phyloP scores from a whole-genome alignment of 2,888 invertebrate species.

The Aethes cnicana region DNA sequence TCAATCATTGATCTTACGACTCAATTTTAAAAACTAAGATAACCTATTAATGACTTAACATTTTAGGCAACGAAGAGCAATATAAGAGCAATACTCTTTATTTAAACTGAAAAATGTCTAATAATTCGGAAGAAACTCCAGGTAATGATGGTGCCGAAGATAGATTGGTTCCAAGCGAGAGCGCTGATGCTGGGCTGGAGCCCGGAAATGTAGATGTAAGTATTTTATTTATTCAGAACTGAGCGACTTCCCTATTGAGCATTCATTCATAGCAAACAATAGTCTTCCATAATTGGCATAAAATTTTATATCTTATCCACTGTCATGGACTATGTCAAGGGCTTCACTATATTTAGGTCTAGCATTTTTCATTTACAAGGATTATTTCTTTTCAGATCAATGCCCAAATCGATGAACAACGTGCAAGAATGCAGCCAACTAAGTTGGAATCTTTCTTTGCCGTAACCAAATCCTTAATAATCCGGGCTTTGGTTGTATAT shows the following conservation, averaged over 20 bases:
- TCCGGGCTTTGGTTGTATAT: slow-evolving; percentile 95
- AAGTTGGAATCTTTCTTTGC: slow-evolving; percentile 91
- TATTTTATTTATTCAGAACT: slow-evolving; percentile 25
- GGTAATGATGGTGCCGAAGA: slow-evolving; percentile 46
- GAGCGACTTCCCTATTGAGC: neutral
- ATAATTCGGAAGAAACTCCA: slow-evolving; percentile 43
- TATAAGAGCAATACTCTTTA: slow-evolving; percentile 3
- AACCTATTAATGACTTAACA: slow-evolving; percentile 26
- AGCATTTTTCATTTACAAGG: no score
- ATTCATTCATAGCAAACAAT: neutral
- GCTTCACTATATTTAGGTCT: neutral
- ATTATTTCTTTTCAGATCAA: slow-evolving; percentile 62
- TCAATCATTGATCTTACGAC: slow-evolving; percentile 27
- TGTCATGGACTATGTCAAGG: slow-evolving; percentile 15
- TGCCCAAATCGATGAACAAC: slow-evolving; percentile 70
- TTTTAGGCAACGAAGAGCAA: slow-evolving; percentile 1
- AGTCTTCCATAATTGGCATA: neutral
- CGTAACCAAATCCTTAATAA: slow-evolving; percentile 91
- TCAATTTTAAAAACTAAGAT: slow-evolving; percentile 6
- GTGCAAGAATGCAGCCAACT: slow-evolving; percentile 81
- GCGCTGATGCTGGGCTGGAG: slow-evolving; percentile 43
- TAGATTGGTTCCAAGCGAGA: slow-evolving; percentile 48
- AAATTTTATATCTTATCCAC: neutral
- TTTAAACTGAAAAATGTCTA: slow-evolving; percentile 39
- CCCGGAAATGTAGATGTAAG: slow-evolving; percentile 62